Conservation (phyloP, 2,888 invertebrate species). For the Rotaria magnacalcarata region DNA sequence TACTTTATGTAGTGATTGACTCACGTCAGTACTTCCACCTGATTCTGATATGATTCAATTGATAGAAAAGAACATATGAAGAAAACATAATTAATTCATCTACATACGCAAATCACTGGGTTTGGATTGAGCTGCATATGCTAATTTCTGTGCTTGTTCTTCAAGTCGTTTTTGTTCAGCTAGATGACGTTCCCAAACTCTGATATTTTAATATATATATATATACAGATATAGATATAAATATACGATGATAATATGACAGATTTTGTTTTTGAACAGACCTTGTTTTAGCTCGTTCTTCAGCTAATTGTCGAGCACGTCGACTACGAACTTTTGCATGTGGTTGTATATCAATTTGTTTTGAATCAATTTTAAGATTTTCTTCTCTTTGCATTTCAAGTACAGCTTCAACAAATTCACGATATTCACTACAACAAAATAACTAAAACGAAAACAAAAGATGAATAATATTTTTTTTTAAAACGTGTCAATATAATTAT, state of each 20-base stretch:
- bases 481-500: neutral
- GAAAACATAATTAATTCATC: neutral
- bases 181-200: slow-evolving; percentile 42
- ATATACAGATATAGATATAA: no score
- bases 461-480: neutral
- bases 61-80: neutral
- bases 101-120: neutral
- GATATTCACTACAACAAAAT: slow-evolving; percentile 57
- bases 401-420: slow-evolving; percentile 55
- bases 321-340: slow-evolving; percentile 55
- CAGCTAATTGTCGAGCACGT: slow-evolving; percentile 54
- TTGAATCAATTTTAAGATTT: slow-evolving; percentile 48
- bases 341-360: slow-evolving; percentile 53
- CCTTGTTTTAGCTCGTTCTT: slow-evolving; percentile 56
- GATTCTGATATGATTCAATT: neutral
- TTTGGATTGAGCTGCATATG: neutral
- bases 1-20: neutral
- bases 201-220: neutral
- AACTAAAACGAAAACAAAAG: slow-evolving; percentile 47
- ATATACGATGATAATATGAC: neutral
- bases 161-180: slow-evolving; percentile 45
- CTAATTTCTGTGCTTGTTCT: slow-evolving; percentile 33
- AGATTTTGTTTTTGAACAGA: slow-evolving; percentile 46
- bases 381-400: slow-evolving; percentile 50
- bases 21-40: neutral